These are phyloP conservation scores for Acyrthosiphon pisum DNA, from an alignment of 1,140 invertebrate genomes.

Conservation along the genomic window DNA sequence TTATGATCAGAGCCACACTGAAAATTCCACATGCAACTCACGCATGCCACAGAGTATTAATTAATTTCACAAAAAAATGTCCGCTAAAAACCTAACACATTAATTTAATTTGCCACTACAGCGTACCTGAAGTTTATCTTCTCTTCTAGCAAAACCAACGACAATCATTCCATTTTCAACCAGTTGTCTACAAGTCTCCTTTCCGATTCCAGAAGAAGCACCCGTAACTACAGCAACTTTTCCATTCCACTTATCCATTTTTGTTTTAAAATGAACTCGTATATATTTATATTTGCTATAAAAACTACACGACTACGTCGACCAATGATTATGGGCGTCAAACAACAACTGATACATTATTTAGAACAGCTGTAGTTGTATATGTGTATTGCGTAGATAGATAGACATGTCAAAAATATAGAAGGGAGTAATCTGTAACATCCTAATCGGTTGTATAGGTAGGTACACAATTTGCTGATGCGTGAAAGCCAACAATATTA, in stretches of 20 bases:
- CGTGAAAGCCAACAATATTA: background rate
- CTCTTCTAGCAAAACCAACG: constrained; percentile 61
- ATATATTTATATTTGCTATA: background rate
- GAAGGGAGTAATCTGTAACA: background rate
- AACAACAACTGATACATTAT: background rate
- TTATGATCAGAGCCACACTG: no score
- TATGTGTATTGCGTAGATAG: background rate
- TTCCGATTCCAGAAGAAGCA: constrained; percentile 67
- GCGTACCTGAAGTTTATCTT: constrained; percentile 58
- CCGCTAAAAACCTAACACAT: no score
- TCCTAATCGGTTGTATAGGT: no score
- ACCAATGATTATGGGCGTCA: background rate
- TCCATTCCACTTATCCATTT: constrained; percentile 65
- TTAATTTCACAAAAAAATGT: no score
- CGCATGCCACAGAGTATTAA: no score
- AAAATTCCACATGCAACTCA: no score
- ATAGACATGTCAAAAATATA: background rate
- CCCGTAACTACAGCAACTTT: constrained; percentile 69
- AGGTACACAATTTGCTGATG: background rate
- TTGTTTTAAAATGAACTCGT: no score
- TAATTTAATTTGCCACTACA: background rate
- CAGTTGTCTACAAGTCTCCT: constrained; percentile 63
- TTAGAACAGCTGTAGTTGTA: background rate
- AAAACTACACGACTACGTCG: background rate
- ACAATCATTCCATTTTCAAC: constrained; percentile 66